Base-by-base conservation (phyloP, 2,797 vertebrate species). In the Rhodeus uyekii region DNA sequence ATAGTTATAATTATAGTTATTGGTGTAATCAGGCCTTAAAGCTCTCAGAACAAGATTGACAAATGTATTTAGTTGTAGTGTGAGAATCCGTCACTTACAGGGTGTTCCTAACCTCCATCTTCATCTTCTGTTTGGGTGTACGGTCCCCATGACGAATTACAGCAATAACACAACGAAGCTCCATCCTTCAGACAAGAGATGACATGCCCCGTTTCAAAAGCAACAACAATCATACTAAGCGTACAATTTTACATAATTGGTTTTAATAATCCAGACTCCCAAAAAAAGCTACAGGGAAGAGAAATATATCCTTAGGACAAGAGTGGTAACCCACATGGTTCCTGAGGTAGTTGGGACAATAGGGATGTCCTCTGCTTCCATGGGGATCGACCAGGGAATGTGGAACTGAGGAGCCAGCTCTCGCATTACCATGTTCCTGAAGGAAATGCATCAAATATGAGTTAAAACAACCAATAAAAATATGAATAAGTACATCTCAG, bases 61-160 rank as follows among this genome's bases (percentile, higher is more conserved):
- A 34, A 14, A 8, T 29, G 29, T 19, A 46, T 71, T 44, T 32
- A 32, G 16, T 29, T 36, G 3, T 13, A 24, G 8, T 50, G 42
- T 38, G n/a, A 29, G 38, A 34, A 67, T 27, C 13, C 2, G 8
- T 42, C 32, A 92, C 93, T 92, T 90, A 99, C 98, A 96, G 93
- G 13, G 96, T 90, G 77, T 99, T 97, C 44, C 97, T 95, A 65
- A 99, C 98, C 83, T 99, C 98, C 98, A 99, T 99, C 91, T 99
- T 99, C 98, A 99, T 99, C 90, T 99, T 99, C 88, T 99, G 98
- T 89, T 99, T 99, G 0, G 98, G 98, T 1, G 98, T 99, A 48
- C 98, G 96, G 84, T 99, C 98, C n/a, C 98, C 98, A 0, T 99
- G 98, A 3, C 98, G 96, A 86, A 99, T 98, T 84, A 99, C 95